Evolutionary conservation across 2,113 vertebrate species (phyloP), one percentile per base, ranked within the genome.

Genomic region (Hystrix brachyura): DNA sequence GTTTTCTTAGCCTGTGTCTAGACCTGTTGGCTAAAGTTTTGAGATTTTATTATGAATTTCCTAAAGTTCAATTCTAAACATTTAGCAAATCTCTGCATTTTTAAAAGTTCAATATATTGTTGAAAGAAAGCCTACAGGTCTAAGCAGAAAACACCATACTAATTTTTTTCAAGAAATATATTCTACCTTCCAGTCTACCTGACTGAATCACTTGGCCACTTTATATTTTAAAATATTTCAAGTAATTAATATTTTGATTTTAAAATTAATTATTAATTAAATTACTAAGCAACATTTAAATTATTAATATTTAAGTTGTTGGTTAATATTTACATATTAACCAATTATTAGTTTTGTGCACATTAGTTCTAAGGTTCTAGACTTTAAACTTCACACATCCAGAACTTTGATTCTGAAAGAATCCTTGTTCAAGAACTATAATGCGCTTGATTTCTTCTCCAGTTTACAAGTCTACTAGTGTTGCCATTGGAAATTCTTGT

Each of bases 81-180:
- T 27, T 65, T 83, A 80, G 69, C 18, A 87, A 8, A 53, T 71
- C 27, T 57, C 32, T 92, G 34, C 29, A 64, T 93, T 90, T 93
- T 89, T 46, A 91, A 90, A 43, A 91, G 5, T 38, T 92, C 53
- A 78, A 57, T n/a, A 81, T 55, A 60, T 62, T 92, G 11, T 69
- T 72, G 23, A 65, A 65, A 79, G 5, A 89, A 43, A 67, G 23
- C 19, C 23, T 62, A 46, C 57, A 48, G 21, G 12, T 65, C 64
- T 87, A 83, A 95, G 23, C 14, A 94, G 79, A 92, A 88, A 93
- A 84, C 12, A 65, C 21, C 7, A 62, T n/a, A 92, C n/a, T 13
- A 90, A 18, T 78, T 89, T 93, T 74, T 85, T 84, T 55, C 72
- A 95, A 69, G 29, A 94, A 91, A 59, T 59, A 92, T 93, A 85